Base-by-base conservation (phyloP, 2,888 invertebrate species). In the Drosophila subsilvestris region DNA sequence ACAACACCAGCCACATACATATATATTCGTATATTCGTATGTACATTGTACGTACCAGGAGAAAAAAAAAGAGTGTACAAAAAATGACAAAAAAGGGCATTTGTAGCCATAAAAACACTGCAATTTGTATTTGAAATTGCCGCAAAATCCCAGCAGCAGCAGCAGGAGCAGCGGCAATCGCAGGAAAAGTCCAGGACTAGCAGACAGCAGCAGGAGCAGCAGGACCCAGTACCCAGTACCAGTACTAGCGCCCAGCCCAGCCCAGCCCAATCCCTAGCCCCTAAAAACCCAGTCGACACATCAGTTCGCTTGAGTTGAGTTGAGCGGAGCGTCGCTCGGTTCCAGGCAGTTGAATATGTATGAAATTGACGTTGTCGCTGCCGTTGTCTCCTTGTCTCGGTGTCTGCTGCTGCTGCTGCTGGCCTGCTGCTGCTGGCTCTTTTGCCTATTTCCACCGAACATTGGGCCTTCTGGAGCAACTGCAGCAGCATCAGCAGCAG, bases 71-170 rank as follows among this genome's bases (percentile, higher is more conserved):
- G 47, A 37, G 48, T 44, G 29, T 22, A 60, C 29, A 75, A 79
- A 57, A 73, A 73, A 63, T 76, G 75, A 77, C 73, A 82, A 63
- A 78, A 76, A 78, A 37, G 37, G 78, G 76, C 84, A 84, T 81
- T 78, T 81, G 87, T 81, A 75, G 85, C 78, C 78, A 85, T 87
- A 85, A 88, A 86, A 86, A 88, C 88, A 85, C 67, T 82, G 86
- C 85, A 86, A 86, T 86, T 86, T 86, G 86, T 86, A 89, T 86
- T 85, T 86, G 89, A 87, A 86, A 86, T 87, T 88, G 86, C 89
- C 86, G 88, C 82, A 87, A 88, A 86, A 88, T 86, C 86, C 86
- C 86, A 87, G 68, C 75, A 86, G 83, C 75, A 77, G 75, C 55
- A 27, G n/a, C 47, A 47, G 44, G 9, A 10, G 44, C 17, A 18